These are phyloP conservation scores for Siphamia tubifer DNA, from an alignment of 2,113 vertebrate species.

Conservation along the genomic window DNA sequence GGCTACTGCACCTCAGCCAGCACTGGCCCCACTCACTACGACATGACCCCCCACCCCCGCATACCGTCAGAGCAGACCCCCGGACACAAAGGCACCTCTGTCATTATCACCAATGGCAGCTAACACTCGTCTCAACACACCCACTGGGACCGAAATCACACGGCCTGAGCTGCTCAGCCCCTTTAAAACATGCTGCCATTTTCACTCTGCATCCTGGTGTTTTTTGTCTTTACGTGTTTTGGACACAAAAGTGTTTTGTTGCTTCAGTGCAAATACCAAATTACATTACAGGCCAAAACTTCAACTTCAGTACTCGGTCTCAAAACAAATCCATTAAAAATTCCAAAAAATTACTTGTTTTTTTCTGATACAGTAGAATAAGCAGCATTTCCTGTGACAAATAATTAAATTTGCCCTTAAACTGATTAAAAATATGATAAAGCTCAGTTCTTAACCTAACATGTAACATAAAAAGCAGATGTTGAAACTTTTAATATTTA, in stretches of 20 bases:
- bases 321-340: too few species aligned
- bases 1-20: constrained; percentile 89
- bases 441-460: too few species aligned
- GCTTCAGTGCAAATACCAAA: background rate
- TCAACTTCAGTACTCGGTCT: too few species aligned
- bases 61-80: constrained; percentile 89
- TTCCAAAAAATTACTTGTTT: too few species aligned
- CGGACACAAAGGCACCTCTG: constrained; percentile 94
- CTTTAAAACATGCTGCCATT: background rate
- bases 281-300: too few species aligned
- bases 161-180: background rate
- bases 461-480: too few species aligned
- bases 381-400: too few species aligned
- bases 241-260: background rate
- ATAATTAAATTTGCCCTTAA: too few species aligned
- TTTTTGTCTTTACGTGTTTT: constrained; percentile 18
- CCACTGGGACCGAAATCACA: background rate
- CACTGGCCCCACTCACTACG: constrained; percentile 87
- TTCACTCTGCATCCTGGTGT: background rate
- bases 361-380: too few species aligned
- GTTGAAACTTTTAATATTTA: too few species aligned
- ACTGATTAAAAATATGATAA: too few species aligned
- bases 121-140: constrained; percentile 75
- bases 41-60: constrained; percentile 90
- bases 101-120: constrained; percentile 98